Evolutionary conservation across 2,888 invertebrate species (phyloP), one percentile per base, ranked within the genome.

Genomic region (Hypena proboscidalis): DNA sequence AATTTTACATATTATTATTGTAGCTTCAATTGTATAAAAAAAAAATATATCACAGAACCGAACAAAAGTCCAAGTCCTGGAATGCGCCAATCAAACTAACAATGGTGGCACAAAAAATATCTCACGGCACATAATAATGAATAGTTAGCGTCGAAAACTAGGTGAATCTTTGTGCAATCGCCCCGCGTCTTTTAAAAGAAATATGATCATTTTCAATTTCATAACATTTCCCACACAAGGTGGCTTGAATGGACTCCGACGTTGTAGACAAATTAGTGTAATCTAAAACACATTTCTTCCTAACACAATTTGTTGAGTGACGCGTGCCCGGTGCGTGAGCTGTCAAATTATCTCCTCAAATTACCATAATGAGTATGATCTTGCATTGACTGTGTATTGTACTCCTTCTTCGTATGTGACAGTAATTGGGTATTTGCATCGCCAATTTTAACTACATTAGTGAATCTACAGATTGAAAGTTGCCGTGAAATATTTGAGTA

Each of bases 181-280:
- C 70, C 77, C 74, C 63, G 87, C 83, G 87, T 87, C 83, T 89
- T 88, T 88, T 89, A 85, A 86, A 90, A 90, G 89, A 90, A 89
- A 90, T 89, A 90, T 85, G 89, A 90, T 90, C 85, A 85, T 90
- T 89, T 89, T 86, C 86, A 89, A 90, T 90, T 90, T 90, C 90
- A 87, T 84, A 87, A 90, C 68, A 62, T 73, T 90, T 90, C 90
- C 90, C 90, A 90, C 90, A 88, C 80, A 72, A 71, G 72, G 61
- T 45, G 48, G 60, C 67, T 81, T 85, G 88, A 88, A 87, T 88
- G 81, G 83, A 63, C 72, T 64, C 64, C 69, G 75, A 76, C 22
- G 20, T 77, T 73, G 70, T 59, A 53, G 82, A 84, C 84, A 89
- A 90, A 90, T 88, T 83, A 84, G 88, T 81, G 82, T 89, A 88